Evolutionary conservation across 2,888 invertebrate species (phyloP), one percentile per base, ranked within the genome.

Genomic region (Ernsta delagoae): DNA sequence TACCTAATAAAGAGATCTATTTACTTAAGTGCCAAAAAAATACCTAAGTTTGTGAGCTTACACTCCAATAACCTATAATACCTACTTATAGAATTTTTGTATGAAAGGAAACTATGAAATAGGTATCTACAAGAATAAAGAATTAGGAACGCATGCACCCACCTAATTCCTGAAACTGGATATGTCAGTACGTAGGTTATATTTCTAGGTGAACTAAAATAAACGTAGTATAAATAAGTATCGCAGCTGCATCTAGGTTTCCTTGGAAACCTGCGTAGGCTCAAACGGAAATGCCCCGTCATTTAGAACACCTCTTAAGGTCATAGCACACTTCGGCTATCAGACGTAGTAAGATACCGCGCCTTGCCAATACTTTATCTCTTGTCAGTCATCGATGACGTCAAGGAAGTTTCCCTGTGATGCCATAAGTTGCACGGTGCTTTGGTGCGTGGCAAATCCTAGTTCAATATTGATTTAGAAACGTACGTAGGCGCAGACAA

Each of bases 201-300:
- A 53, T 50, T 7, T 50, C 4, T 53, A 53, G 4, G 8, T 45
- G 45, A 12, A 45, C 45, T 24, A 53, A 53, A 24, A 53, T 24
- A 53, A 53, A 9, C 1, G n/a, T 12, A 24, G 24, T 53, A 16
- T 24, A 4, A 11, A 31, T 54, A 31, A 31, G 24, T 31, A 24
- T 31, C 24, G 31, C 54, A 54, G 54, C 12, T 43, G 11, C 56
- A 24, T 16, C 16, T 7, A 59, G 36, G 57, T 59, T 59, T 65
- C 36, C 39, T 8, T 48, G 39, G 39, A 43, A 50, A 65, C 50
- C 50, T 65, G 59, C 65, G 59, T 59, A 50, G 59, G 59, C 50
- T 59, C 39, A 8, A 50, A 65, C 65, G 59, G 65, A 65, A 65
- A 31, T 57, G 65, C 65, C 36, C 64, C 54, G 24, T 64, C 45